A percentile compares a stretch with the other conserved stretches of the same genome.
These are phyloP conservation scores for Rhinophrynus dorsalis DNA, from an alignment of 2,797 vertebrate species.

Conservation along the genomic window DNA sequence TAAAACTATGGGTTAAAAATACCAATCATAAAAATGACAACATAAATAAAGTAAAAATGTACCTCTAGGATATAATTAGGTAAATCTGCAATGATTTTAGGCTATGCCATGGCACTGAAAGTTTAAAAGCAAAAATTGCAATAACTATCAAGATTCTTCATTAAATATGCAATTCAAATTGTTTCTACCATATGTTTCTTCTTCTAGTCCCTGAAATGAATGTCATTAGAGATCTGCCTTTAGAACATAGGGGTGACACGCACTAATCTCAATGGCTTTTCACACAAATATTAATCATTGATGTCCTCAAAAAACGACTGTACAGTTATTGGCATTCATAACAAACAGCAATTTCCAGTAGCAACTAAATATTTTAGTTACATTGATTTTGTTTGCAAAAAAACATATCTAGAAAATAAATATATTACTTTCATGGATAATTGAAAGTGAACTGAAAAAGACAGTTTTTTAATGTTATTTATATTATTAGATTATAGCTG, in stretches of 20 bases:
- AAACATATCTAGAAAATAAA: too few species aligned
- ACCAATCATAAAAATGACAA: too few species aligned
- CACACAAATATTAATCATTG: constrained; percentile 37
- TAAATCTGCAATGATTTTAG: too few species aligned
- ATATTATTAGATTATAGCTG: too few species aligned
- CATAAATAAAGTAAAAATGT: too few species aligned
- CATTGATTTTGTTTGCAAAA: constrained; percentile 24
- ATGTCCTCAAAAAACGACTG: constrained; percentile 32
- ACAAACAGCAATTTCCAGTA: constrained; percentile 27
- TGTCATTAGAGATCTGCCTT: constrained; percentile 26
- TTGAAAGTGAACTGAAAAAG: too few species aligned
- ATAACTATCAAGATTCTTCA: neutral
- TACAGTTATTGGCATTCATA: constrained; percentile 18
- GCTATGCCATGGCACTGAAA: too few species aligned
- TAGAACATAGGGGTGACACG: constrained; percentile 31
- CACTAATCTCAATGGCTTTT: constrained; percentile 28
- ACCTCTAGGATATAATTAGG: too few species aligned
- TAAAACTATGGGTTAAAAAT: too few species aligned
- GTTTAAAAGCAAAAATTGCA: neutral
- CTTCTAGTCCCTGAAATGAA: constrained; percentile 23
- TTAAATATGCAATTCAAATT: constrained; percentile 25
- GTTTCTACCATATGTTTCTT: constrained; percentile 26
- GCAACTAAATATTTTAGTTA: constrained; percentile 29
- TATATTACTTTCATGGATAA: too few species aligned
- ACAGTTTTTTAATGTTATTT: too few species aligned